Base-by-base conservation (phyloP, 2,113 vertebrate species). In the Antechinus stuartii region DNA sequence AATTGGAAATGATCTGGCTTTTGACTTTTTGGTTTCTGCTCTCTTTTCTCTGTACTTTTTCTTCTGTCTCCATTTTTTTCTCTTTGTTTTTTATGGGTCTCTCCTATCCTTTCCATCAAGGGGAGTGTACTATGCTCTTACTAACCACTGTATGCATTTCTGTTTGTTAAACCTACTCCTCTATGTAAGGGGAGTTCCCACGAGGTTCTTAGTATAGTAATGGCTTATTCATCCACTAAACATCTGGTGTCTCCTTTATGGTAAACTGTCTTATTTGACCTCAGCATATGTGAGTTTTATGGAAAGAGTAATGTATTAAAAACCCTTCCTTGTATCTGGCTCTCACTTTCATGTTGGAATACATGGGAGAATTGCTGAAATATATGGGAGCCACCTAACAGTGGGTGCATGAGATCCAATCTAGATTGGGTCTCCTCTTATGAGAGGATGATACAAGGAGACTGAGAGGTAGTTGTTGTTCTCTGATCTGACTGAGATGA, bases 221-320 rank as follows among this genome's bases (percentile, higher is more conserved):
- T 92, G 47, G 2, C 26, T 91, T 16, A 76, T 27, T 27, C 14
- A 92, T 22, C 25, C 0, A 9, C 54, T 54, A 23, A 19, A 16
- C 6, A 42, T 30, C 50, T 42, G 61, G 5, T 0, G 0, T 19
- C n/a, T 14, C 1, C 42, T 76, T 26, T 25, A 8, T 9, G 4
- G 11, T 46, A 52, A 4, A 2, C 25, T 11, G 7, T 16, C 23
- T 55, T 55, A n/a, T 91, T 53, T 11, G 42, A 90, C 14, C 57
- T 47, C 56, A 25, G 50, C 52, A 91, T 55, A 93, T 93, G 25
- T 5, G 22, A 89, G 12, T 24, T 25, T 27, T 54, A 84, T 30
- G 55, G 19, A 24, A 92, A 55, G 24, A 53, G 22, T 47, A 54
- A 42, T 68, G 0, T 8, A 50, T n/a, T 4, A n/a, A n/a, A n/a